Percentiles rank a stretch among this genome's conserved stretches.
These are phyloP conservation scores for Lethenteron camtschaticum DNA, from an alignment of 2,113 vertebrate genomes.

Conservation along the genomic window DNA sequence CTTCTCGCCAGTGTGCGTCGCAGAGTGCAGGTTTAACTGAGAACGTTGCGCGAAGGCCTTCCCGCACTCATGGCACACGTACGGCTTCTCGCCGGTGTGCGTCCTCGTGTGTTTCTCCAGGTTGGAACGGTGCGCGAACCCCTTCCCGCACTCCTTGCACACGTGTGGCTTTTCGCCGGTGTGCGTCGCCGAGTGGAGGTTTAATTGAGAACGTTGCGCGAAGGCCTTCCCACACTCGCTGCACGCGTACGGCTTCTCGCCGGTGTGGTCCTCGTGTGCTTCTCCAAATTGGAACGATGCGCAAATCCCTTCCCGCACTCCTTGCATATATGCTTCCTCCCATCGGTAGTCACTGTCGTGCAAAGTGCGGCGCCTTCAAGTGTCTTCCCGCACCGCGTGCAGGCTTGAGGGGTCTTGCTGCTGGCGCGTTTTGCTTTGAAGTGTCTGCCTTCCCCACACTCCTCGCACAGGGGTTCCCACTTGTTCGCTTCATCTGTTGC, in stretches of 20 bases:
- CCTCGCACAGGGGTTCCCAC: no score
- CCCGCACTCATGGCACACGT: background rate
- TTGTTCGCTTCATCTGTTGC: no score
- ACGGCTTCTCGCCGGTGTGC: slow-evolving; percentile 4
- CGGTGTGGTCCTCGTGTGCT: background rate
- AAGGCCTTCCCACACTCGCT: background rate
- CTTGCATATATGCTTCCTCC: slow-evolving; percentile 1
- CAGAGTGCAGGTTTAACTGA: background rate
- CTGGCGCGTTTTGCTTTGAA: no score
- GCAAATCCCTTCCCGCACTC: background rate
- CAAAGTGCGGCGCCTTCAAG: no score
- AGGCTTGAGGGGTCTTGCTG: no score
- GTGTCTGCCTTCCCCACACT: no score
- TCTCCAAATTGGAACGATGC: slow-evolving; percentile 7
- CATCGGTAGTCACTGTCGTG: background rate
- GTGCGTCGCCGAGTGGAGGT: background rate
- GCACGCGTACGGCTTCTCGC: slow-evolving; percentile 1
- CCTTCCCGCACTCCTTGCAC: slow-evolving; percentile 4
- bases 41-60: background rate
- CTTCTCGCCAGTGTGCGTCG: background rate
- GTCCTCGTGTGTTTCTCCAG: background rate
- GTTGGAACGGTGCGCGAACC: background rate
- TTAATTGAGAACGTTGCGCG: background rate
- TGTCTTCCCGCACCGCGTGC: no score
- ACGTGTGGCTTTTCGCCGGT: background rate